These are phyloP conservation scores for Trissoscelio sp. DNA, from an alignment of 2,888 invertebrate species.

Conservation along the genomic window DNA sequence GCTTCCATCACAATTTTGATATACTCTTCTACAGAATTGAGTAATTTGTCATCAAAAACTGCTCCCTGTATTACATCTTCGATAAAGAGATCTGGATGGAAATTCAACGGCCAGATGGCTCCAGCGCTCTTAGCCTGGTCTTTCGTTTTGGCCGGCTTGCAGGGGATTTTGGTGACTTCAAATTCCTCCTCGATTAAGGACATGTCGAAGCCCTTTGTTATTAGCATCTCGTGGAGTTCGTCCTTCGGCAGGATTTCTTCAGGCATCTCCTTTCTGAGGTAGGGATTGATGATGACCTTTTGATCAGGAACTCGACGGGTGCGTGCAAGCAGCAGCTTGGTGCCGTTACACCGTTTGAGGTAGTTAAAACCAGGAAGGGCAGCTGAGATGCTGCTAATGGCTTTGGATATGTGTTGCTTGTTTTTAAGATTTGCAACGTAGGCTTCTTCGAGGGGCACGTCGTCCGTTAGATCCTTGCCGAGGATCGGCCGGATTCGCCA, in stretches of 20 bases:
- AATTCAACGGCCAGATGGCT: constrained; percentile 92
- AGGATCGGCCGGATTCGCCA: constrained; percentile 84
- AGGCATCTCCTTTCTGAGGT: constrained; percentile 25
- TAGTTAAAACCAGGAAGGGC: constrained; percentile 88
- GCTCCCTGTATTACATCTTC: constrained; percentile 87
- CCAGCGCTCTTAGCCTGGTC: constrained; percentile 87
- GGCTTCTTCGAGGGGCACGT: constrained; percentile 85
- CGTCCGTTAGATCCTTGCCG: constrained; percentile 84
- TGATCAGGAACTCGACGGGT: constrained; percentile 43
- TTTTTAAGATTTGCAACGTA: constrained; percentile 87
- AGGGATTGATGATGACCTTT: constrained; percentile 53
- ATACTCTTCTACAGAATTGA: constrained; percentile 85
- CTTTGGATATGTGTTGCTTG: constrained; percentile 86
- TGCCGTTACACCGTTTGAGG: constrained; percentile 89
- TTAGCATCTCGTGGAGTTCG: constrained; percentile 83
- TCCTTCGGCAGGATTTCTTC: constrained; percentile 70
- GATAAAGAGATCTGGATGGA: constrained; percentile 90
- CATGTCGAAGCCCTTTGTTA: constrained; percentile 84
- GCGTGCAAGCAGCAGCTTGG: constrained; percentile 85
- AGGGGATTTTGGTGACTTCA: constrained; percentile 86
- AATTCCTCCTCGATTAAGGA: constrained; percentile 85
- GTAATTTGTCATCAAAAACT: constrained; percentile 86
- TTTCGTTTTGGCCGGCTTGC: constrained; percentile 86
- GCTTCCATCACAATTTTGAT: constrained; percentile 86
- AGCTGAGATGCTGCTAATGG: constrained; percentile 86